Evolutionary conservation across 2,113 vertebrate species (phyloP).

Genomic region (Sporophila hypoxantha): DNA sequence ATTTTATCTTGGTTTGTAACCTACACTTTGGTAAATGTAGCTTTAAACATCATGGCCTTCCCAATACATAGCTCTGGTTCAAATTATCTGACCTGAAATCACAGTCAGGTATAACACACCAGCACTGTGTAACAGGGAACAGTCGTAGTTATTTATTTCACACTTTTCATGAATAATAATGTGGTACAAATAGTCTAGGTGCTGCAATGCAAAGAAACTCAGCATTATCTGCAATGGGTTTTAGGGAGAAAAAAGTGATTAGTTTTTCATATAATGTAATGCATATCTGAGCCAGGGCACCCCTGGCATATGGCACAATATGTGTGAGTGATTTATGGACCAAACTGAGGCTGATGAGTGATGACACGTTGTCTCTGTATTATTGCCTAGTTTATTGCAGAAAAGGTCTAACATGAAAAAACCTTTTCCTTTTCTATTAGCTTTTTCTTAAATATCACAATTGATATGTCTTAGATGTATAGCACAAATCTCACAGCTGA

Average conservation of each 20-base stretch:
- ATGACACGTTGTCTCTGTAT: background rate
- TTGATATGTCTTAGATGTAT: background rate
- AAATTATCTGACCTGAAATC: background rate
- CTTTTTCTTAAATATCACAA: background rate
- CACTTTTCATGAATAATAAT: background rate
- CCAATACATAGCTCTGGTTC: background rate
- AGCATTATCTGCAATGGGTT: background rate
- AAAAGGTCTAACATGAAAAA: background rate
- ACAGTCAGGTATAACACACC: background rate
- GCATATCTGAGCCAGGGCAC: background rate
- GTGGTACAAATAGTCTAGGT: background rate
- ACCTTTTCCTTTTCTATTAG: background rate
- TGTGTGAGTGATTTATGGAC: background rate
- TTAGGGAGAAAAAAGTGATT: accelerated
- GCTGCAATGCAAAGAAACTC: background rate
- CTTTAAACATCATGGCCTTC: background rate
- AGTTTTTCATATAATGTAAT: background rate
- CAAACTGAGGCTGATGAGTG: background rate
- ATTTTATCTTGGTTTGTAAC: background rate
- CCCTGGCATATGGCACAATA: background rate
- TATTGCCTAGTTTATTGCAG: background rate
- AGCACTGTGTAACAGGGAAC: background rate
- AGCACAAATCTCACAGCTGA: background rate
- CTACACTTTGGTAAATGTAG: background rate
- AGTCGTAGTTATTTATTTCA: background rate